Percentiles rank a stretch among this genome's conserved stretches.
phyloP scores from a whole-genome alignment of 2,888 invertebrate genomes.

The Heteromurus nitidus region DNA sequence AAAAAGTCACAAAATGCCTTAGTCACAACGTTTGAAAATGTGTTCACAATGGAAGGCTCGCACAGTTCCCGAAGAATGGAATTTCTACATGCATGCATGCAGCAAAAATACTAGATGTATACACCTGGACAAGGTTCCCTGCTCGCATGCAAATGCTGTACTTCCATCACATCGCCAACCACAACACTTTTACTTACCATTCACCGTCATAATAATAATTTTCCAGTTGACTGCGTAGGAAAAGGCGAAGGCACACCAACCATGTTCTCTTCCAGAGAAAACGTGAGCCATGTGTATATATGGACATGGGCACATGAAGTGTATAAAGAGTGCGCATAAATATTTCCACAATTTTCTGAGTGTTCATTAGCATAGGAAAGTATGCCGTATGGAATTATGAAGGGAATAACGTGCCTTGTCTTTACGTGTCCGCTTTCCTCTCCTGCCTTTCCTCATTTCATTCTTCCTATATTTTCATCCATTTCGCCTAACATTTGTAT shows the following conservation, averaged over 20 bases:
- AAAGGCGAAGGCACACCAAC: neutral
- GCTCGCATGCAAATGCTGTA: neutral
- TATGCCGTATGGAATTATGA: neutral
- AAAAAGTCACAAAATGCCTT: constrained; percentile 6
- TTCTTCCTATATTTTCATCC: too few relatives aligned
- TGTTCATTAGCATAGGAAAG: constrained; percentile 25
- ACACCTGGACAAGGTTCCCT: neutral
- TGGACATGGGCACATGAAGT: too few relatives aligned
- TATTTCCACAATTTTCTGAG: constrained; percentile 6
- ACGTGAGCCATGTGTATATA: too few relatives aligned
- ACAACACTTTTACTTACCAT: too few relatives aligned
- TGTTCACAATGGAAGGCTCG: too few relatives aligned
- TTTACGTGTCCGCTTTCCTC: neutral
- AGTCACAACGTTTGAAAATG: neutral
- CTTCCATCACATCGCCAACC: too few relatives aligned
- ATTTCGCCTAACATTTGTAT: too few relatives aligned
- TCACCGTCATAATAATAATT: constrained; percentile 23
- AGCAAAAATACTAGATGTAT: neutral
- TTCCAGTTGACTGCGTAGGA: constrained; percentile 32
- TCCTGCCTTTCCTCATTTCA: too few relatives aligned
- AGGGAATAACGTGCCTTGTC: constrained; percentile 1
- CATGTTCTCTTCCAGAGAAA: too few relatives aligned
- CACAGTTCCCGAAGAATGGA: too few relatives aligned
- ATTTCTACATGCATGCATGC: too few relatives aligned
- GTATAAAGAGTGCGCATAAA: neutral